Conservation (phyloP, 2,797 vertebrate genomes). For the Catharus ustulatus region DNA sequence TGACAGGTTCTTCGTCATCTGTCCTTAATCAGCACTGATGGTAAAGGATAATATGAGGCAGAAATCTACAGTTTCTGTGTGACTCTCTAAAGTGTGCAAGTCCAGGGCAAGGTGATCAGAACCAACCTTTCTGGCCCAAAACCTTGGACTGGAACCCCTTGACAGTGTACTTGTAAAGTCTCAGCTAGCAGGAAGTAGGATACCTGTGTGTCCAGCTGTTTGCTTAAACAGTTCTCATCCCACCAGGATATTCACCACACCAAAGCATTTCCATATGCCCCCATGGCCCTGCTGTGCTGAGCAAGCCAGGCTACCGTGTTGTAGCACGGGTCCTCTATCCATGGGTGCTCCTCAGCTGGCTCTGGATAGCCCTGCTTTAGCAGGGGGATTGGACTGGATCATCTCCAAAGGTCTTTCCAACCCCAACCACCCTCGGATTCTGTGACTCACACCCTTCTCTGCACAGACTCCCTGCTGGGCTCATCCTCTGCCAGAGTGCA, state of each 20-base stretch:
- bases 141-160: neutral
- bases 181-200: neutral
- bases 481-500: neutral
- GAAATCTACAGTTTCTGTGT: neutral
- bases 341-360: accelerated
- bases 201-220: neutral
- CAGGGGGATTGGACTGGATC: neutral
- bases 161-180: neutral
- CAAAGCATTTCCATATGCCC: neutral
- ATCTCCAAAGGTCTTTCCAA: neutral
- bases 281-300: neutral
- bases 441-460: neutral
- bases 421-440: neutral
- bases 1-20: neutral
- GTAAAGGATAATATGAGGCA: neutral
- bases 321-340: neutral
- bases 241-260: neutral
- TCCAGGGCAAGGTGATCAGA: neutral
- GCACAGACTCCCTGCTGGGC: neutral
- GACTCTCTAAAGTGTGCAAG: neutral
- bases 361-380: neutral
- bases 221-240: neutral
- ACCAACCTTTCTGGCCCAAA: neutral
- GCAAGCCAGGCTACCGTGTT: neutral
- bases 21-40: neutral